Percentiles rank a stretch among this genome's conserved stretches.
Evolutionary conservation across 1,140 invertebrate genomes (phyloP).

Genomic region (Ptiloglossa arizonensis): DNA sequence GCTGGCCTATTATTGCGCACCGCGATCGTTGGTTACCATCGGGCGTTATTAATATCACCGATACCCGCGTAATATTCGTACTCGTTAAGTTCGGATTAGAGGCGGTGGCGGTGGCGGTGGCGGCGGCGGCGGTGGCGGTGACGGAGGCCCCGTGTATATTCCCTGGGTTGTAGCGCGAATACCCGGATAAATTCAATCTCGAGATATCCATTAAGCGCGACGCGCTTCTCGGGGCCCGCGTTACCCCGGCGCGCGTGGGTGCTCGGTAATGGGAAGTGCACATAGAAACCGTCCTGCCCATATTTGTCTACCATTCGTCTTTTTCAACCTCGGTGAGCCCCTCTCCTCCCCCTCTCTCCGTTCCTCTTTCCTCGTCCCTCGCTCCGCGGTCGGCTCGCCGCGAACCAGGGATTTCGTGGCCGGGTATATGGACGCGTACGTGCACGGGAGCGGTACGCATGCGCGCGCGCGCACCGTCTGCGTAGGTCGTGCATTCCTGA

Average conservation of each 20-base stretch:
- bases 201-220: constrained; percentile 69
- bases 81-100: constrained; percentile 62
- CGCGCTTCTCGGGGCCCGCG: constrained; percentile 57
- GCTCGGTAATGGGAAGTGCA: constrained; percentile 74
- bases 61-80: constrained; percentile 56
- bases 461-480: too few relatives aligned
- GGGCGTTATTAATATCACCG: constrained; percentile 61
- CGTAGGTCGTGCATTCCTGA: constrained; percentile 25
- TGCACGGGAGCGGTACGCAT: background rate
- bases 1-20: constrained; percentile 47
- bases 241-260: constrained; percentile 70
- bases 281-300: constrained; percentile 75
- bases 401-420: constrained; percentile 32
- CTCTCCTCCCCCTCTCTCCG: constrained; percentile 21
- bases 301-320: constrained; percentile 76
- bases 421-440: constrained; percentile 1
- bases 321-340: constrained; percentile 65
- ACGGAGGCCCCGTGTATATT: constrained; percentile 6
- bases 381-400: constrained; percentile 10
- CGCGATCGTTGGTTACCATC: constrained; percentile 43
- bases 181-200: constrained; percentile 71
- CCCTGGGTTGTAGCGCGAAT: constrained; percentile 42
- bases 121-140: too few relatives aligned
- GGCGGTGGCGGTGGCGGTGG: too few relatives aligned
- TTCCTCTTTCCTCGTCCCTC: constrained; percentile 43